phyloP scores from a whole-genome alignment of 2,888 invertebrate genomes.

The Noctuana brunneofusca region DNA sequence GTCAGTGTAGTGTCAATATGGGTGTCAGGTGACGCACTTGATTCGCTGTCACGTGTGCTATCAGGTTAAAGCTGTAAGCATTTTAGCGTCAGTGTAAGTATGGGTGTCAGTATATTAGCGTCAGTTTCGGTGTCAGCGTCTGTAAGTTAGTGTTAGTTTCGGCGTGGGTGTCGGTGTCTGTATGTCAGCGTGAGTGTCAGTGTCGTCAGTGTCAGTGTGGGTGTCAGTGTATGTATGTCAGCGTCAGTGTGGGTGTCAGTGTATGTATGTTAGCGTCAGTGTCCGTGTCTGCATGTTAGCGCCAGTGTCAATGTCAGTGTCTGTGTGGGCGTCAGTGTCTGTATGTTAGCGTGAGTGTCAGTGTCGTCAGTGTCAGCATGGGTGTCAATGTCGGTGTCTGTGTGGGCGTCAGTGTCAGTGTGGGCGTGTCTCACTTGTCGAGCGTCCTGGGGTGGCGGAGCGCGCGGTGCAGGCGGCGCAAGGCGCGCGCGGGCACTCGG shows the following conservation, averaged over 20 bases:
- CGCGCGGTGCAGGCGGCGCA: constrained; percentile 45
- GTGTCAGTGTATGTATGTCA: not conserved
- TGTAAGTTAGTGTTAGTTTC: no score
- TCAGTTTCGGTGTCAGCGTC: no score
- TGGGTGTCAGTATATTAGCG: no score
- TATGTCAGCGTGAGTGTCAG: not conserved
- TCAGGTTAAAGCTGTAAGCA: no score
- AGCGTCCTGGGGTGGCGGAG: constrained; percentile 36
- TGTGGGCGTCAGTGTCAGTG: not conserved
- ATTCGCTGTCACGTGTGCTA: no score
- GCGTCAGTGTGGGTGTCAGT: not conserved
- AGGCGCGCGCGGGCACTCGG: constrained; percentile 49
- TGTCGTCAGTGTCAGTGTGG: not conserved
- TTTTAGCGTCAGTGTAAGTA: no score
- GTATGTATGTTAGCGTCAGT: not conserved
- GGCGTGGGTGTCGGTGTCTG: no score
- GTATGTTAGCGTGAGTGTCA: not conserved
- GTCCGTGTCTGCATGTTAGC: not conserved
- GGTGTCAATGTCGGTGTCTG: not conserved
- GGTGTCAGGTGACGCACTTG: no score
- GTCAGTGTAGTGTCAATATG: no score
- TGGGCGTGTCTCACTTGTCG: constrained; percentile 51
- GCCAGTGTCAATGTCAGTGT: no score
- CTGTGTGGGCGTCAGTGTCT: no score
- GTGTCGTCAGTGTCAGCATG: not conserved